A percentile compares a stretch with the other conserved stretches of the same genome.
Conservation (phyloP, 1,140 invertebrate genomes). For the Grapholita molesta region DNA sequence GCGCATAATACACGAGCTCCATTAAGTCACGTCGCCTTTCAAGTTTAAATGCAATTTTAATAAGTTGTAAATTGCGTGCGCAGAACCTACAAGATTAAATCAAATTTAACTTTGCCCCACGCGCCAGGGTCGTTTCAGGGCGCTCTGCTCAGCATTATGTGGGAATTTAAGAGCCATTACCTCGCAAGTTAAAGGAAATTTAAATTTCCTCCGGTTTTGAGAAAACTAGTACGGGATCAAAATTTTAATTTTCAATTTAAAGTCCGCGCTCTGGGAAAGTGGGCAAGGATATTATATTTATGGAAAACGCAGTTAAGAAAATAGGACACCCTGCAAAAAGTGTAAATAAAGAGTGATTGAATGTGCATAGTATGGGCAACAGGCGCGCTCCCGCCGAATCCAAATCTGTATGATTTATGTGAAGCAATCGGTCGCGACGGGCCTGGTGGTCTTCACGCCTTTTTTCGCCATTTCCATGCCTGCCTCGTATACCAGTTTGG, state of each 20-base stretch:
- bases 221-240: conserved; percentile 16
- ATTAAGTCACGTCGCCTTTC: conserved; percentile 17
- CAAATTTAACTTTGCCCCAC: conserved; percentile 16
- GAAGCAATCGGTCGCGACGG: conserved; percentile 33
- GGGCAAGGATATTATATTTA: not conserved
- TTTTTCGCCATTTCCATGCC: conserved; percentile 1
- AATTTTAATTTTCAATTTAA: conserved; percentile 18
- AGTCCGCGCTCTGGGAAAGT: conserved; percentile 4
- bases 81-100: conserved; percentile 18
- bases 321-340: conserved; percentile 29
- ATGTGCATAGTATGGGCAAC: conserved; percentile 43
- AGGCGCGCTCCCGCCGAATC: conserved; percentile 35
- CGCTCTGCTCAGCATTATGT: conserved; percentile 16
- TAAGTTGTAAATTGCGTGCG: conserved; percentile 16
- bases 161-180: conserved; percentile 17
- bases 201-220: conserved; percentile 15
- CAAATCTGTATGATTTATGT: conserved; percentile 55
- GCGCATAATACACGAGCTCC: conserved; percentile 11
- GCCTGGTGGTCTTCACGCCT: not conserved
- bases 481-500: not conserved
- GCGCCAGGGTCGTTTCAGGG: conserved; percentile 16
- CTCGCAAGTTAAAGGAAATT: conserved; percentile 14
- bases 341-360: conserved; percentile 31
- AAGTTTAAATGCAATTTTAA: conserved; percentile 18
- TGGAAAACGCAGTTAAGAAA: conserved; percentile 21